These are phyloP conservation scores for Eurystomus glaucurus DNA, from an alignment of 2,797 vertebrate genomes.

Conservation along the genomic window DNA sequence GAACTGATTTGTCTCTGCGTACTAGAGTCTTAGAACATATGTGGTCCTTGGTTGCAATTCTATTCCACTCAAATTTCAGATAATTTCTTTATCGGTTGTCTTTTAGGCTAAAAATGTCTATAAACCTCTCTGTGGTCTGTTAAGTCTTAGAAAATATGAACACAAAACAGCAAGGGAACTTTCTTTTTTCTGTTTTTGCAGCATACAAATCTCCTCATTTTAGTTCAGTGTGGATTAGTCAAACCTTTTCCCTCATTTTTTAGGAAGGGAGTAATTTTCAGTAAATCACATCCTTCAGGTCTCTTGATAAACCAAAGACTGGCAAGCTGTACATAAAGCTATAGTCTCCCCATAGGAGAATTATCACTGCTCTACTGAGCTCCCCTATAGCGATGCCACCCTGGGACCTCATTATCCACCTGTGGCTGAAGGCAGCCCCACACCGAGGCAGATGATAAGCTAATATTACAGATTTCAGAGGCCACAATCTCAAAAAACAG, in stretches of 20 bases:
- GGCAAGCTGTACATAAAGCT: not conserved
- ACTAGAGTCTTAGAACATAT: not conserved
- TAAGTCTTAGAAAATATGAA: not conserved
- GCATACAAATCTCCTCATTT: not conserved
- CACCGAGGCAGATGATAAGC: not conserved
- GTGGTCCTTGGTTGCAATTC: rapidly evolving
- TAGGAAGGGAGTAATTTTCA: not conserved
- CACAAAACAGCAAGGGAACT: not conserved
- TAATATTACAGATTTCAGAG: constrained; percentile 2
- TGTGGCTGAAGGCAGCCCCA: not conserved
- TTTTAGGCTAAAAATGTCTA: not conserved
- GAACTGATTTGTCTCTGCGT: not conserved
- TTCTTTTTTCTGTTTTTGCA: not conserved
- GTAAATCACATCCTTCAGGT: not conserved
- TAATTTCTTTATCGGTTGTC: not conserved
- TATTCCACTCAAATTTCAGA: not conserved
- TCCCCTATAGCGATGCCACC: not conserved
- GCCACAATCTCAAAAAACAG: constrained; percentile 17
- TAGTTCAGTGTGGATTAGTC: not conserved
- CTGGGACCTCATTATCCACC: not conserved
- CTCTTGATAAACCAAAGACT: not conserved
- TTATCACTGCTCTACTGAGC: not conserved
- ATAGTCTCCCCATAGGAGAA: not conserved
- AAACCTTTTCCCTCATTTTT: not conserved
- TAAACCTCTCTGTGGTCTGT: not conserved